These are phyloP conservation scores for Falcunculus frontatus DNA, from an alignment of 2,113 vertebrate species.

Conservation along the genomic window DNA sequence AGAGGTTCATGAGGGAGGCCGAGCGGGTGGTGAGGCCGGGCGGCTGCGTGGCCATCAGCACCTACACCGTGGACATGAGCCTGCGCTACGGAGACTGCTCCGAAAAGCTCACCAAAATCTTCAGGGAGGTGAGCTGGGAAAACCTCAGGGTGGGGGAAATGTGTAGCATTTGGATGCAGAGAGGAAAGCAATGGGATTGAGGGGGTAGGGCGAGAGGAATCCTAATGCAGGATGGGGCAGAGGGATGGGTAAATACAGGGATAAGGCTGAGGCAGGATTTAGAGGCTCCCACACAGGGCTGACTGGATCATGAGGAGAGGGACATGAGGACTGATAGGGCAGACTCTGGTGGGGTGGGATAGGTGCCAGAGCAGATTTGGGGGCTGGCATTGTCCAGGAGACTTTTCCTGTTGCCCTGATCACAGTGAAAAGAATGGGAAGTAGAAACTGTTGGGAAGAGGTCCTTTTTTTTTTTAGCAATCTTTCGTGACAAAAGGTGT, in stretches of 20 bases:
- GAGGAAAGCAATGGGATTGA: background rate
- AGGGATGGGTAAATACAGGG: background rate
- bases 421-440: background rate
- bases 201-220: accelerated
- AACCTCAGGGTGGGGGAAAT: accelerated
- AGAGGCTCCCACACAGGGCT: background rate
- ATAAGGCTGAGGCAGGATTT: background rate
- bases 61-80: constrained; percentile 74
- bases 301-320: background rate
- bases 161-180: accelerated
- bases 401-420: background rate
- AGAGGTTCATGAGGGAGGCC: constrained; percentile 71
- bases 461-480: background rate
- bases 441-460: background rate
- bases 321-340: accelerated
- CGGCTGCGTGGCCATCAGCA: constrained; percentile 76
- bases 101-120: constrained; percentile 62
- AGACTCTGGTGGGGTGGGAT: background rate
- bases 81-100: constrained; percentile 61
- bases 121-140: constrained; percentile 69
- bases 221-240: too few species aligned
- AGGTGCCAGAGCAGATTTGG: background rate
- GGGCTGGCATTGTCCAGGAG: background rate
- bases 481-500: background rate
- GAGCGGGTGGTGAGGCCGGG: constrained; percentile 71